phyloP scores from a whole-genome alignment of 2,797 vertebrate species.

The Sus cebifrons region DNA sequence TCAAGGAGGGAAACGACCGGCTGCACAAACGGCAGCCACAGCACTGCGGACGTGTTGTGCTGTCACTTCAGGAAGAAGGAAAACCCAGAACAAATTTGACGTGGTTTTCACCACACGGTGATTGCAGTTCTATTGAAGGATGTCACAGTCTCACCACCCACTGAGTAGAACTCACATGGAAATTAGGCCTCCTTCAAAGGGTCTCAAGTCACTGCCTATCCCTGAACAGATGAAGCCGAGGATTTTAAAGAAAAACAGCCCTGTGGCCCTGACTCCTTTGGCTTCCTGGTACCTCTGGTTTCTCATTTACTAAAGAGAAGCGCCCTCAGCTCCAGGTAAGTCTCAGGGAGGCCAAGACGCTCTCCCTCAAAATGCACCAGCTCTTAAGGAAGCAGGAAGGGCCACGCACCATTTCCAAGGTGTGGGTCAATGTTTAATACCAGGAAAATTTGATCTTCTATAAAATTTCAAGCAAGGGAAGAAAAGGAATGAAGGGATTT shows the following conservation, averaged over 20 bases:
- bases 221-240: not conserved
- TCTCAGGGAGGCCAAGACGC: not conserved
- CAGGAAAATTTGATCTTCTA: slow-evolving; percentile 37
- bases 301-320: not conserved
- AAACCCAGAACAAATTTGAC: slow-evolving; percentile 81
- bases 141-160: slow-evolving; percentile 78
- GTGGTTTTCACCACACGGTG: slow-evolving; percentile 75
- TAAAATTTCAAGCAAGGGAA: slow-evolving; percentile 42
- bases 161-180: slow-evolving; percentile 71
- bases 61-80: slow-evolving; percentile 75
- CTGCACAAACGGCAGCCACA: not conserved
- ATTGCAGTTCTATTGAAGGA: slow-evolving; percentile 75
- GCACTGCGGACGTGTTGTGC: not conserved
- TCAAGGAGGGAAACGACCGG: not conserved
- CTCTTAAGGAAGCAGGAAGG: not conserved
- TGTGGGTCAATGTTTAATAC: not conserved
- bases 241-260: slow-evolving; percentile 60
- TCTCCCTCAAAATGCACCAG: not conserved
- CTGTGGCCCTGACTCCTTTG: not conserved
- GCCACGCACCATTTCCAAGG: not conserved
- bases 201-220: slow-evolving; percentile 52
- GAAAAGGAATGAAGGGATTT: not conserved
- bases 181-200: slow-evolving; percentile 73
- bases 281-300: not conserved
- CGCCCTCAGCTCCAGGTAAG: not conserved